Conservation (phyloP, 2,113 vertebrate genomes). For the Pyrgilauda ruficollis region DNA sequence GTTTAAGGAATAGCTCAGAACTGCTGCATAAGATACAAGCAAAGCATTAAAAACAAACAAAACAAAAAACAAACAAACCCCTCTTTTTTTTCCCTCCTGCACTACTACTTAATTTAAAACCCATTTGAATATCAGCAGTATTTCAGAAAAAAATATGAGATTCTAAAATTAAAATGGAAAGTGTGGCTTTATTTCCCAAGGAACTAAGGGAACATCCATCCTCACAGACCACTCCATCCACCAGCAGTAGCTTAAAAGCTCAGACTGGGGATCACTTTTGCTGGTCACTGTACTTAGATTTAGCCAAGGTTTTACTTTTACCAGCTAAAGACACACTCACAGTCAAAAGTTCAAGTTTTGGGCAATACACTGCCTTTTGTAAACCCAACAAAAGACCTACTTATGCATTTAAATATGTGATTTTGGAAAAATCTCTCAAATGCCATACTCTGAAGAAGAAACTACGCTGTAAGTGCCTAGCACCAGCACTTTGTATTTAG, state of each 20-base stretch:
- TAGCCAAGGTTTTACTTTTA: neutral
- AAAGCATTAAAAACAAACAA: neutral
- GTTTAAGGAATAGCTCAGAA: neutral
- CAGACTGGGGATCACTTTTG: neutral
- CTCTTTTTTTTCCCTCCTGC: accelerated
- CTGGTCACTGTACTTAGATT: neutral
- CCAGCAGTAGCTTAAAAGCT: neutral
- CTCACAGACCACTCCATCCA: neutral
- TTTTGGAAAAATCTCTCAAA: neutral
- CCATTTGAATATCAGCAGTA: neutral
- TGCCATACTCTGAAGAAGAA: neutral
- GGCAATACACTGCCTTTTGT: neutral
- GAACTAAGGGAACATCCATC: neutral
- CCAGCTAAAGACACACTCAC: neutral
- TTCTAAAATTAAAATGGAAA: neutral
- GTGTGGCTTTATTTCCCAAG: neutral
- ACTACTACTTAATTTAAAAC: neutral
- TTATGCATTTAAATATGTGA: neutral
- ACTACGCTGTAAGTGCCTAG: accelerated
- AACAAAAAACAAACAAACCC: neutral
- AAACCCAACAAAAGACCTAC: neutral
- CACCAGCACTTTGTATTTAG: neutral
- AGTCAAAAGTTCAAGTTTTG: neutral
- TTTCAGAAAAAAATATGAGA: neutral
- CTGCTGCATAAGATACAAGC: neutral